Percentiles rank a stretch among this genome's conserved stretches.
phyloP scores from a whole-genome alignment of 2,888 invertebrate genomes.

The Ormia ochracea region DNA sequence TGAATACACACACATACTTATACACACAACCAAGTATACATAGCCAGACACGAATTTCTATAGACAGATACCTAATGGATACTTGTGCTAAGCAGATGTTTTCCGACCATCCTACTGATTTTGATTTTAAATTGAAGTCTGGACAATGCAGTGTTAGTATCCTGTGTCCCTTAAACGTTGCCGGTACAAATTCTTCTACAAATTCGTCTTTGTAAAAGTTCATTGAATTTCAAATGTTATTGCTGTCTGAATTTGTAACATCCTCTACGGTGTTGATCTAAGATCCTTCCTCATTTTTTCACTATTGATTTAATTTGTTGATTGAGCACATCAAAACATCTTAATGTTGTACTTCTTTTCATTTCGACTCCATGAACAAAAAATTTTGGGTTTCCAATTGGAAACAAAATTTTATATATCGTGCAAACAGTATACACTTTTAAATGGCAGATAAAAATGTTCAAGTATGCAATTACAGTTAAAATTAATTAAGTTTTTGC shows the following conservation, averaged over 20 bases:
- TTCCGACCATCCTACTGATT: constrained; percentile 36
- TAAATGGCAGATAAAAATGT: not conserved
- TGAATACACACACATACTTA: not conserved
- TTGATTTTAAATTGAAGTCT: constrained; percentile 15
- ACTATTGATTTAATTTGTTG: constrained; percentile 50
- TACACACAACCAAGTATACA: too few relatives aligned
- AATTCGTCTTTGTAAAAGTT: constrained; percentile 69
- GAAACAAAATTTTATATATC: too few relatives aligned
- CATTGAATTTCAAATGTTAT: constrained; percentile 73
- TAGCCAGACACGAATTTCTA: too few relatives aligned
- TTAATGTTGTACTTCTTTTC: constrained; percentile 30
- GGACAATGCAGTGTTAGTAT: not conserved
- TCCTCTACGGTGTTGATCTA: constrained; percentile 50
- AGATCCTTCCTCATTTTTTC: constrained; percentile 15
- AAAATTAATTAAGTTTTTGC: not conserved
- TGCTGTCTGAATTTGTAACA: constrained; percentile 54
- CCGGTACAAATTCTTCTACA: constrained; percentile 5
- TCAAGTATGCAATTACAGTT: not conserved
- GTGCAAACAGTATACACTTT: not conserved
- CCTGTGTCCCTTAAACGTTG: not conserved
- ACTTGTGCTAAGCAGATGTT: constrained; percentile 11
- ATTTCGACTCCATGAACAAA: too few relatives aligned
- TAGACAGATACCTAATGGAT: constrained; percentile 30
- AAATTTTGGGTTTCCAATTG: too few relatives aligned
- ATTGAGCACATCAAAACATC: constrained; percentile 13